Evolutionary conservation across 1,140 invertebrate species (phyloP).

Genomic region (Pogonomyrmex barbatus): DNA sequence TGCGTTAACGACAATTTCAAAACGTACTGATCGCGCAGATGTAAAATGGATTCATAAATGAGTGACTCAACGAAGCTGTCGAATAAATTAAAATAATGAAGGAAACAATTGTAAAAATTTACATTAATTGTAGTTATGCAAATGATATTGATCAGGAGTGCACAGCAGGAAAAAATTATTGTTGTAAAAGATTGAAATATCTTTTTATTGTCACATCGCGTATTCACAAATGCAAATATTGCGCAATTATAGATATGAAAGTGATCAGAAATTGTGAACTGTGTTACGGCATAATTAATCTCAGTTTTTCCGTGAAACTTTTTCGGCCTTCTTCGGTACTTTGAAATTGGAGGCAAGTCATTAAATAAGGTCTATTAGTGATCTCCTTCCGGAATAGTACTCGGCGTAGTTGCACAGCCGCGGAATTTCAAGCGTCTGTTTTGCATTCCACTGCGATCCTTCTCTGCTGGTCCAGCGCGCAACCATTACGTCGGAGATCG

Average conservation of each 20-base stretch:
- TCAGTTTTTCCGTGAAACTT: neutral
- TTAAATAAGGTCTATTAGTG: slow-evolving; percentile 48
- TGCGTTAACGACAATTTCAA: neutral
- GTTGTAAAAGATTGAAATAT: neutral
- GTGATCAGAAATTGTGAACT: neutral
- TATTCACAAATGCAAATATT: neutral
- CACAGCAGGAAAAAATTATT: neutral
- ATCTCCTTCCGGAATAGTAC: slow-evolving; percentile 49
- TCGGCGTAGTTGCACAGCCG: slow-evolving; percentile 61
- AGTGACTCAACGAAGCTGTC: neutral
- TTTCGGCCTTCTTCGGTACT: neutral
- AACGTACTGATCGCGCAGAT: neutral
- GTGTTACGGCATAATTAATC: slow-evolving; percentile 22
- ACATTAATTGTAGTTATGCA: neutral
- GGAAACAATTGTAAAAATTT: neutral
- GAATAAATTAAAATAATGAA: neutral
- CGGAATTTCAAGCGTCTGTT: slow-evolving; percentile 82
- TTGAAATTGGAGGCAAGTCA: slow-evolving; percentile 36
- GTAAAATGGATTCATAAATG: neutral
- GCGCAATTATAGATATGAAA: neutral
- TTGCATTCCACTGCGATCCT: slow-evolving; percentile 78
- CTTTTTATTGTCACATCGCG: neutral
- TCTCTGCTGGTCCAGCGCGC: slow-evolving; percentile 59
- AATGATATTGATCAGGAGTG: neutral
- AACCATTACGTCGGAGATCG: slow-evolving; percentile 72